Evolutionary conservation across 1,140 invertebrate genomes (phyloP).

Genomic region (Laupala kohalensis): DNA sequence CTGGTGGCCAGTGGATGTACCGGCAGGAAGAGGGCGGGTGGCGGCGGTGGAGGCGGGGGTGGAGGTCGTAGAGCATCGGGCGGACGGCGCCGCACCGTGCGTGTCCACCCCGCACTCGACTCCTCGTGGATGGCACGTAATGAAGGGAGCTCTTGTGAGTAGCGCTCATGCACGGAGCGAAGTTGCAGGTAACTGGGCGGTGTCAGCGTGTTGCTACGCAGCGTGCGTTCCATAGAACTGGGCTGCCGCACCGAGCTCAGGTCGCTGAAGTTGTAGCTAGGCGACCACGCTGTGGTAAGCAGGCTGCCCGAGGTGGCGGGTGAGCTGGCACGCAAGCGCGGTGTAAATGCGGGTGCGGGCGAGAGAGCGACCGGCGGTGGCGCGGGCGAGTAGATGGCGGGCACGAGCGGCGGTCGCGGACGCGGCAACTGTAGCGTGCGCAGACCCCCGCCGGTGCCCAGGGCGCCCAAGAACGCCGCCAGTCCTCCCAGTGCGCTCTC

Average conservation of each 20-base stretch:
- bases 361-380: conserved; percentile 20
- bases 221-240: conserved; percentile 63
- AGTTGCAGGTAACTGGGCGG: conserved; percentile 47
- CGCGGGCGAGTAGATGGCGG: background rate
- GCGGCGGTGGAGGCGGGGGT: conserved; percentile 14
- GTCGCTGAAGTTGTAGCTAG: conserved; percentile 60
- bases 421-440: background rate
- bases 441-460: background rate
- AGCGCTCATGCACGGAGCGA: conserved; percentile 46
- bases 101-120: conserved; percentile 25
- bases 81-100: conserved; percentile 1
- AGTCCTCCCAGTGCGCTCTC: conserved; percentile 34
- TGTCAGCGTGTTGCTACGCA: conserved; percentile 33
- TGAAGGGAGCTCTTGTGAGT: conserved; percentile 59
- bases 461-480: conserved; percentile 28
- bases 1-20: conserved; percentile 36
- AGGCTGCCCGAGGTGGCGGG: conserved; percentile 38
- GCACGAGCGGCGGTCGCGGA: background rate
- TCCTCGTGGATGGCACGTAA: conserved; percentile 61
- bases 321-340: conserved; percentile 50
- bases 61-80: conserved; percentile 33
- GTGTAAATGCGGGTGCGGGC: conserved; percentile 32
- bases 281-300: conserved; percentile 39
- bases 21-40: conserved; percentile 15
- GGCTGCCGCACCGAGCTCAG: conserved; percentile 71